Percentiles rank a stretch among this genome's conserved stretches.
phyloP scores from a whole-genome alignment of 2,888 invertebrate genomes.

The Desoria tigrina region DNA sequence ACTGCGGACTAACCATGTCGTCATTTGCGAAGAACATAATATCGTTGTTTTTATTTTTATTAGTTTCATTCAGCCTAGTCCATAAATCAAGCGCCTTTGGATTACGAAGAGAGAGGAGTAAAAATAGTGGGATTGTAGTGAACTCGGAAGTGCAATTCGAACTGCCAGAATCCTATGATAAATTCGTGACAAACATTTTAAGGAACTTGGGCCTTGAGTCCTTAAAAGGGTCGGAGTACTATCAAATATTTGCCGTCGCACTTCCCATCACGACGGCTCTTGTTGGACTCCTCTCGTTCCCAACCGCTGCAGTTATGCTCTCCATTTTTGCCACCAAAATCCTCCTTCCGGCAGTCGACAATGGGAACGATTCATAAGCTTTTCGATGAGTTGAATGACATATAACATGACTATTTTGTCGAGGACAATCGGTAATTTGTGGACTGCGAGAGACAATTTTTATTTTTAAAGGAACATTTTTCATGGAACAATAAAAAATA shows the following conservation, averaged over 20 bases:
- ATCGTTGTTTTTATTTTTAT: no score
- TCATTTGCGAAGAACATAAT: no score
- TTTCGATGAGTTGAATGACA: no score
- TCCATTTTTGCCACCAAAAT: slow-evolving; percentile 15
- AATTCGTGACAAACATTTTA: background rate
- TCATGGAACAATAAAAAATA: no score
- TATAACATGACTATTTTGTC: no score
- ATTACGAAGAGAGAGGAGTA: background rate
- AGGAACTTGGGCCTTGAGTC: slow-evolving; percentile 11
- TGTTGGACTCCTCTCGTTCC: slow-evolving; percentile 7
- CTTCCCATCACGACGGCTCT: slow-evolving; percentile 2
- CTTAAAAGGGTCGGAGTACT: background rate
- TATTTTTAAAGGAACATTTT: no score
- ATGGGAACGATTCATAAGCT: slow-evolving; percentile 20
- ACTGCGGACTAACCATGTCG: no score
- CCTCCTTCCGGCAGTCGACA: slow-evolving; percentile 20
- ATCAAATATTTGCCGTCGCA: slow-evolving; percentile 8
- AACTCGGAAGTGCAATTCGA: background rate
- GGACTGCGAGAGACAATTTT: no score
- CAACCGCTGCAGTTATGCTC: slow-evolving; percentile 16
- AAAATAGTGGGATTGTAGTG: background rate
- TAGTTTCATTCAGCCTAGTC: no score
- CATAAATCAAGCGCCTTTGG: no score
- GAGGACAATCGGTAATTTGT: no score
- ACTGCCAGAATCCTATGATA: background rate